A percentile compares a stretch with the other conserved stretches of the same genome.
Evolutionary conservation across 2,888 invertebrate genomes (phyloP).

Genomic region (Heliconius sara): DNA sequence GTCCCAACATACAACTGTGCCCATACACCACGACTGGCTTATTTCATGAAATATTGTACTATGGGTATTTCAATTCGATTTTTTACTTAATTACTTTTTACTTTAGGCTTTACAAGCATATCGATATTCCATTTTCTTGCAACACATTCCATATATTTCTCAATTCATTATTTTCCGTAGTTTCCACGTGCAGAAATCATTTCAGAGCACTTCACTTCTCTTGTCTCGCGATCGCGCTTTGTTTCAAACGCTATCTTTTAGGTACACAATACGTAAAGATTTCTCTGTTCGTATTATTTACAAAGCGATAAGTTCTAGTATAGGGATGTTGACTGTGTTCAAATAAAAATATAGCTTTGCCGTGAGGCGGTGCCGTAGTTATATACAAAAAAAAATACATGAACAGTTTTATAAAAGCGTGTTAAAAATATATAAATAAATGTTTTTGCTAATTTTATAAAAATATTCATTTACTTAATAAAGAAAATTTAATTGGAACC

Average conservation of each 20-base stretch:
- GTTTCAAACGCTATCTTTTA: constrained; percentile 22
- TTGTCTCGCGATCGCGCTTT: constrained; percentile 17
- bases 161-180: background rate
- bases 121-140: constrained; percentile 2
- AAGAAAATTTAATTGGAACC: background rate
- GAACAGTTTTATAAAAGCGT: background rate
- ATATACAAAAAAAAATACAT: background rate
- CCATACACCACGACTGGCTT: too few species aligned
- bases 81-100: too few species aligned
- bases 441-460: background rate
- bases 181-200: constrained; percentile 7
- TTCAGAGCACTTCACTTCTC: constrained; percentile 12
- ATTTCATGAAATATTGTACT: too few species aligned
- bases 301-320: constrained; percentile 20
- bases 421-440: background rate
- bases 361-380: background rate
- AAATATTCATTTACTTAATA: background rate
- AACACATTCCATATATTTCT: background rate
- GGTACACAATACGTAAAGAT: constrained; percentile 1
- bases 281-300: constrained; percentile 15
- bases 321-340: constrained; percentile 17
- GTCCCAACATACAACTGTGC: too few species aligned
- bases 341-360: constrained; percentile 9
- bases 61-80: too few species aligned
- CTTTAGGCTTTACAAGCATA: background rate